These are phyloP conservation scores for Achlya flavicornis DNA, from an alignment of 2,888 invertebrate species.

Conservation along the genomic window DNA sequence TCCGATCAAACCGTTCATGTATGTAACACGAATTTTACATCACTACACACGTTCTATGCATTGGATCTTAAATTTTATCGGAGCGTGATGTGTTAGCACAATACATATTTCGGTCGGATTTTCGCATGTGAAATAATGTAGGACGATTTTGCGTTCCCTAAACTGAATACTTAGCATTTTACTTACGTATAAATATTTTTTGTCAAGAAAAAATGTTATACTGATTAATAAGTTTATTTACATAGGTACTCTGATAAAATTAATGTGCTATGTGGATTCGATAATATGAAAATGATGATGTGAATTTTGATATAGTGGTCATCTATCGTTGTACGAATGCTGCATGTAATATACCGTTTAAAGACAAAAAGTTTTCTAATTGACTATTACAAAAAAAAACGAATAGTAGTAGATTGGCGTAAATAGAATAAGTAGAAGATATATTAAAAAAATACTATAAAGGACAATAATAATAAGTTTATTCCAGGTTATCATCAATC, in stretches of 20 bases:
- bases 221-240: background rate
- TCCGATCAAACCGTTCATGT: slow-evolving; percentile 28
- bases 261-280: no score
- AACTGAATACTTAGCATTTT: background rate
- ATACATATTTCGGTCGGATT: slow-evolving; percentile 5
- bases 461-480: no score
- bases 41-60: slow-evolving; percentile 26
- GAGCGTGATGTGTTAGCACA: slow-evolving; percentile 22
- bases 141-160: background rate
- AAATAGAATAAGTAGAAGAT: no score
- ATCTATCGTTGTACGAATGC: no score
- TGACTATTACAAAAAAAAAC: no score
- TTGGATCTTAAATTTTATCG: slow-evolving; percentile 25
- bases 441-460: no score
- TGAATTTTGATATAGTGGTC: no score
- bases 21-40: slow-evolving; percentile 26
- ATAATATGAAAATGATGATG: no score
- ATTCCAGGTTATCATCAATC: no score
- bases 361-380: no score
- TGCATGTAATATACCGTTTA: no score
- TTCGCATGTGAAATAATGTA: background rate
- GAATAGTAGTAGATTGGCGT: no score
- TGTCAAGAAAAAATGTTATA: background rate
- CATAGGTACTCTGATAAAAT: background rate
- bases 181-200: background rate